A percentile compares a stretch with the other conserved stretches of the same genome.
Conservation (phyloP, 2,888 invertebrate genomes). For the Andrena fulva region DNA sequence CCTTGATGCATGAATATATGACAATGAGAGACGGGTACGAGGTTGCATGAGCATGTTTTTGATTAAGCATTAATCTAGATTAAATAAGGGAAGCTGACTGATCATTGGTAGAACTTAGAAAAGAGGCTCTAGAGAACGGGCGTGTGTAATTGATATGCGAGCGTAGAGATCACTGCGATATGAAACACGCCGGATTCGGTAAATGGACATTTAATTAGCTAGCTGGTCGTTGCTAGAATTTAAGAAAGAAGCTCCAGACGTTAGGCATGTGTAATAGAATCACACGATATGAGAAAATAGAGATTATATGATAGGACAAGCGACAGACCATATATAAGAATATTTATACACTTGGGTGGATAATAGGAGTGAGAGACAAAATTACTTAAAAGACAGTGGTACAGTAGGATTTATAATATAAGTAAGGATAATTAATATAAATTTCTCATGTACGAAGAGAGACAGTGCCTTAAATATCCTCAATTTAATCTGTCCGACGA, state of each 20-base stretch:
- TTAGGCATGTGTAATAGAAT: neutral
- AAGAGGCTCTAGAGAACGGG: slow-evolving; percentile 6
- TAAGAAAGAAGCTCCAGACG: slow-evolving; percentile 3
- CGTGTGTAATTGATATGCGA: neutral
- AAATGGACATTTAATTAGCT: neutral
- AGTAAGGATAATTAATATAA: neutral
- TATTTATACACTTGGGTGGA: neutral
- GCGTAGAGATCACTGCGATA: neutral
- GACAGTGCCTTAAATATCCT: slow-evolving; percentile 27
- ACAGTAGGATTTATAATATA: neutral
- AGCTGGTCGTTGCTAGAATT: neutral
- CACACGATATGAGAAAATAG: neutral
- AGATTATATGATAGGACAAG: neutral
- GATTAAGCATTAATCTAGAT: slow-evolving; percentile 69
- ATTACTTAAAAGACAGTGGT: too few relatives aligned
- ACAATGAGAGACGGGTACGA: slow-evolving; percentile 60
- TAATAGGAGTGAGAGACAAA: neutral
- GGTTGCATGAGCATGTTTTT: slow-evolving; percentile 79
- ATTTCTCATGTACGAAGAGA: neutral
- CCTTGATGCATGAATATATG: slow-evolving; percentile 73
- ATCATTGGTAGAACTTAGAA: slow-evolving; percentile 25
- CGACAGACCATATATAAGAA: neutral
- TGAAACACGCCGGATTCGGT: neutral
- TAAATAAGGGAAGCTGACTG: slow-evolving; percentile 35
- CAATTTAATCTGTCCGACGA: neutral